Percentiles rank a stretch among this genome's conserved stretches.
These are phyloP conservation scores for Dendrolimus kikuchii DNA, from an alignment of 1,140 invertebrate species.

Conservation along the genomic window DNA sequence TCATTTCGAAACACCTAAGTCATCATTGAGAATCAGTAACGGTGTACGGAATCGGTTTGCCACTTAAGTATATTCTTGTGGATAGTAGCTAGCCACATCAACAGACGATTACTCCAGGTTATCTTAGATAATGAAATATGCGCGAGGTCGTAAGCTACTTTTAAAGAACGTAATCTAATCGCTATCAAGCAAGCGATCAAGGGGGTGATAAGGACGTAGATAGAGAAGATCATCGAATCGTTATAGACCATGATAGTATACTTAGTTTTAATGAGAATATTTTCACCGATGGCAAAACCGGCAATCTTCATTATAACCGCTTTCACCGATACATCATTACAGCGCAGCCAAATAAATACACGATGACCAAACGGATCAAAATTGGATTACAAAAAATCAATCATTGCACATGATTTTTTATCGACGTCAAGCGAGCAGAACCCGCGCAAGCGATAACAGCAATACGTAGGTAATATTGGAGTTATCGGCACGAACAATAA, in stretches of 20 bases:
- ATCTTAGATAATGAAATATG: constrained; percentile 3
- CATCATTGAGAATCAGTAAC: constrained; percentile 49
- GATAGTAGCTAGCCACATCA: too few relatives aligned
- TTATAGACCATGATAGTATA: too few relatives aligned
- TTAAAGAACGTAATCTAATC: too few relatives aligned
- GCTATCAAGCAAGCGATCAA: too few relatives aligned
- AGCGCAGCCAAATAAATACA: constrained; percentile 1
- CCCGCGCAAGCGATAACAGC: constrained; percentile 20
- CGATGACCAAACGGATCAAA: constrained; percentile 9
- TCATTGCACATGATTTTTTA: constrained; percentile 13
- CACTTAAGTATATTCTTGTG: not conserved
- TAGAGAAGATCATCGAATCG: too few relatives aligned
- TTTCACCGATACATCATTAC: constrained; percentile 11
- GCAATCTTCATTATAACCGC: constrained; percentile 10
- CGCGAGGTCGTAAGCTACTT: not conserved
- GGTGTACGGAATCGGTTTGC: constrained; percentile 22
- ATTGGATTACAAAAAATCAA: constrained; percentile 19
- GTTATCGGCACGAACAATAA: constrained; percentile 58
- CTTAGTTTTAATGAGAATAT: too few relatives aligned
- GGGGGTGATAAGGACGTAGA: too few relatives aligned
- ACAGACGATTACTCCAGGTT: too few relatives aligned
- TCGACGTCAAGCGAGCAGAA: constrained; percentile 13
- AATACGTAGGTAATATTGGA: constrained; percentile 25
- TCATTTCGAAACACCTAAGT: constrained; percentile 42
- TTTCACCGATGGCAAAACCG: not conserved